phyloP scores from a whole-genome alignment of 2,797 vertebrate genomes.

The Amniataba percoides region DNA sequence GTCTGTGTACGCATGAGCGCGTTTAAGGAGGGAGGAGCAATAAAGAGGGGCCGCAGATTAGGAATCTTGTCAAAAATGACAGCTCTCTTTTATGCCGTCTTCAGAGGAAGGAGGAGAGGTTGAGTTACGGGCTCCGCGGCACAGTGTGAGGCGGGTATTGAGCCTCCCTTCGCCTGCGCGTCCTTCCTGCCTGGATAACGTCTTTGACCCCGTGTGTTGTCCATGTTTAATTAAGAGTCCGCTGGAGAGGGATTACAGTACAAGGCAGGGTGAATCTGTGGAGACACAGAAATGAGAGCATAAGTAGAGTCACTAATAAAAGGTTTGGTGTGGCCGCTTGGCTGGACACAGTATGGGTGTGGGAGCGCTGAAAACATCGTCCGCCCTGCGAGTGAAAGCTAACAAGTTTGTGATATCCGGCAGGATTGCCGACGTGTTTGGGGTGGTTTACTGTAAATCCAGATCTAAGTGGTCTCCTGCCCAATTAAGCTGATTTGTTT shows the following conservation, averaged over 20 bases:
- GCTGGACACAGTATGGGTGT: conserved; percentile 12
- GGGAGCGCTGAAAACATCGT: not conserved
- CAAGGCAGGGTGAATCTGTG: conserved; percentile 42
- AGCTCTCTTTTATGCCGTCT: conserved; percentile 41
- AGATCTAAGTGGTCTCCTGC: conserved; percentile 17
- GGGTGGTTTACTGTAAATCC: conserved; percentile 36
- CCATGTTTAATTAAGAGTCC: conserved; percentile 78
- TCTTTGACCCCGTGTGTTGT: conserved; percentile 60
- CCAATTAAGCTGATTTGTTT: conserved; percentile 59
- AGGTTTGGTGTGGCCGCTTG: conserved; percentile 40
- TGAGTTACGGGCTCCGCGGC: conserved; percentile 45
- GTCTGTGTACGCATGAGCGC: conserved; percentile 34
- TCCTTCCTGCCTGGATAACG: conserved; percentile 14
- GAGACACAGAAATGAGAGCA: conserved; percentile 45
- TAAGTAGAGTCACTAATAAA: conserved; percentile 49
- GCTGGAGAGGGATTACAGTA: conserved; percentile 68
- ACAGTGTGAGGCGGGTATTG: conserved; percentile 25
- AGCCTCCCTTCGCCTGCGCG: not conserved
- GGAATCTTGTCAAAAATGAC: conserved; percentile 62
- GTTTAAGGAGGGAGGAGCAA: conserved; percentile 44
- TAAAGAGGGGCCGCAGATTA: conserved; percentile 69
- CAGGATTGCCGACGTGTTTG: not conserved
- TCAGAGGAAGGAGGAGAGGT: conserved; percentile 23
- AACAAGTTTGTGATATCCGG: conserved; percentile 16
- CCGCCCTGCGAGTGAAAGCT: conserved; percentile 2